Percentiles rank a stretch among this genome's conserved stretches.
phyloP scores from a whole-genome alignment of 2,797 vertebrate genomes.

The Pterois miles region DNA sequence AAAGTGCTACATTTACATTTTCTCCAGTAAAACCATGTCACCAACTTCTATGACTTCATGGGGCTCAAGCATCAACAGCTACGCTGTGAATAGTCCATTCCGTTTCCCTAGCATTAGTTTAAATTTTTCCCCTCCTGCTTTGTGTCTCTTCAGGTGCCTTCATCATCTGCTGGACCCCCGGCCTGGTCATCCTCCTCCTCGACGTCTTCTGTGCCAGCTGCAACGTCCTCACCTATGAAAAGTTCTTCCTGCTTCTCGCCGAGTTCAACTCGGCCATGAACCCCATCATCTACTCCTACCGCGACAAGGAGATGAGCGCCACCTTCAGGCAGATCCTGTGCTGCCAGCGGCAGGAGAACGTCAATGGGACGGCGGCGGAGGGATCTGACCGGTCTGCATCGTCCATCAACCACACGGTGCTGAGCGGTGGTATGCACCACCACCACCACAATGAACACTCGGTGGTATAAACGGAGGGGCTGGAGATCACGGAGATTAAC shows the following conservation, averaged over 20 bases:
- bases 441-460: constrained; percentile 92
- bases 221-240: constrained; percentile 93
- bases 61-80: neutral
- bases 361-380: constrained; percentile 89
- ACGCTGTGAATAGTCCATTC: neutral
- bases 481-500: constrained; percentile 2
- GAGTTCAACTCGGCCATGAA: constrained; percentile 99
- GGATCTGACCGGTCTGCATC: constrained; percentile 96
- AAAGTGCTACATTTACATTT: neutral
- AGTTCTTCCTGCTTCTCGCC: constrained; percentile 96
- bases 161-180: constrained; percentile 98
- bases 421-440: constrained; percentile 81
- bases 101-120: neutral
- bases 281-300: constrained; percentile 99
- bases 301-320: constrained; percentile 98
- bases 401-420: constrained; percentile 95
- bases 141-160: constrained; percentile 88
- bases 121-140: constrained; percentile 1
- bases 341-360: constrained; percentile 92
- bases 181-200: constrained; percentile 93
- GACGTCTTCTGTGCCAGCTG: constrained; percentile 95
- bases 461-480: constrained; percentile 84
- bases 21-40: too few relatives aligned
- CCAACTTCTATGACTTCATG: neutral
- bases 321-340: constrained; percentile 98